A percentile compares a stretch with the other conserved stretches of the same genome.
Conservation (phyloP, 2,797 vertebrate genomes). For the Brachymystax lenok region DNA sequence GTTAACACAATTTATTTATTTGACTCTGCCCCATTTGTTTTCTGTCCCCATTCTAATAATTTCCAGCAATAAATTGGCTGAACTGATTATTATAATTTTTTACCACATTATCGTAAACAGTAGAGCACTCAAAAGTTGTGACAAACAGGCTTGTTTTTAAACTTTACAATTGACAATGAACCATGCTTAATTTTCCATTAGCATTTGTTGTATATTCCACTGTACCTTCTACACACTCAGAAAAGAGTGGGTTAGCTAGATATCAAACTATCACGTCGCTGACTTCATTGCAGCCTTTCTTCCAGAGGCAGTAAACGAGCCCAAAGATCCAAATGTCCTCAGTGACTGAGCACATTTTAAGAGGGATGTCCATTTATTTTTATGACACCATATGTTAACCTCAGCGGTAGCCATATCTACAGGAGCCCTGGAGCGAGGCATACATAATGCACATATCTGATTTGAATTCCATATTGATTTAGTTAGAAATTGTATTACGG, state of each 20-base stretch:
- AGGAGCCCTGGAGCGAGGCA: constrained; percentile 58
- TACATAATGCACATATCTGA: constrained; percentile 68
- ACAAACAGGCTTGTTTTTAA: background rate
- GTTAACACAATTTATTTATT: constrained; percentile 26
- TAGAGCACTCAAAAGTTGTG: constrained; percentile 17
- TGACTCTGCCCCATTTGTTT: constrained; percentile 16
- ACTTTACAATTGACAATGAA: background rate
- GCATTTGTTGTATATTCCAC: background rate
- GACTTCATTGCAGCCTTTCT: constrained; percentile 48
- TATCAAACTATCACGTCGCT: constrained; percentile 56
- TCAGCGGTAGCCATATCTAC: constrained; percentile 68
- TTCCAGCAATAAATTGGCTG: background rate
- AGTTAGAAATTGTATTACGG: constrained; percentile 32
- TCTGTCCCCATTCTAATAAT: constrained; percentile 11
- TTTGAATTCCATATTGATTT: constrained; percentile 63
- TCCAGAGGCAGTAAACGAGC: constrained; percentile 62
- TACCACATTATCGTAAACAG: background rate
- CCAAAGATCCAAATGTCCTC: constrained; percentile 69
- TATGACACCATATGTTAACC: constrained; percentile 80
- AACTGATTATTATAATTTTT: background rate
- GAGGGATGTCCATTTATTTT: constrained; percentile 71
- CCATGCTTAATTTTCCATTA: background rate
- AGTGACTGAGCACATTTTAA: constrained; percentile 72
- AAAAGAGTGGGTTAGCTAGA: constrained; percentile 51
- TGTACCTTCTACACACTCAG: constrained; percentile 3